Base-by-base conservation (phyloP, 2,113 vertebrate species). In the Lathamus discolor region DNA sequence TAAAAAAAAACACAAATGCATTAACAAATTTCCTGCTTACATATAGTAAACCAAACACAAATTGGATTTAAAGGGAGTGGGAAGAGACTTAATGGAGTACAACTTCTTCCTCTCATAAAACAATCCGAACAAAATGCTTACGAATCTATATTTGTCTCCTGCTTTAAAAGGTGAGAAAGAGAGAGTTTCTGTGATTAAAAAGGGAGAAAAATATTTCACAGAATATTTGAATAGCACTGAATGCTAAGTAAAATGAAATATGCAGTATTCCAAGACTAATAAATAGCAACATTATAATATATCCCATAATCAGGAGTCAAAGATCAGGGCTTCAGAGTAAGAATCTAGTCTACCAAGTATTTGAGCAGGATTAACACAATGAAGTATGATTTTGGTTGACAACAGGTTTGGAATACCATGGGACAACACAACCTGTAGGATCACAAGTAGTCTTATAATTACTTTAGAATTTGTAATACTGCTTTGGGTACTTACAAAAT, bases 251-350 rank as follows among this genome's bases (percentile, higher is more conserved):
- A 55, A 92, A 96, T 62, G 82, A 35, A 62, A 70, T 80, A 59
- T 77, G 33, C 23, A 35, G 69, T 87, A 75, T 86, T 95, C 78
- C 46, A 82, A 67, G 69, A 78, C 52, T 94, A 95, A 92, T 9
- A 62, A 86, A 96, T 46, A 90, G 35, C 87, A 83, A 61, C 52
- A 29, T 87, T 95, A 83, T 93, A 88, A 94, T 86, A 87, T 37
- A 92, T 73, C 46, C 44, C 78, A 31, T 73, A 97, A 96, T 94
- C 78, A 94, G 54, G 59, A 96, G 49, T 67, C 81, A 91, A 94
- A 93, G 84, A 96, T 86, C 46, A 93, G 82, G 63, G 17, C 41
- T 95, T 96, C 92, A 90, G 80, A 91, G 31, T 61, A 61, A 91
- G 51, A 90, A 90, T 78, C 97, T 92, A 95, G 64, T 62, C 75